phyloP scores from a whole-genome alignment of 2,888 invertebrate species.

The Globia sparganii region DNA sequence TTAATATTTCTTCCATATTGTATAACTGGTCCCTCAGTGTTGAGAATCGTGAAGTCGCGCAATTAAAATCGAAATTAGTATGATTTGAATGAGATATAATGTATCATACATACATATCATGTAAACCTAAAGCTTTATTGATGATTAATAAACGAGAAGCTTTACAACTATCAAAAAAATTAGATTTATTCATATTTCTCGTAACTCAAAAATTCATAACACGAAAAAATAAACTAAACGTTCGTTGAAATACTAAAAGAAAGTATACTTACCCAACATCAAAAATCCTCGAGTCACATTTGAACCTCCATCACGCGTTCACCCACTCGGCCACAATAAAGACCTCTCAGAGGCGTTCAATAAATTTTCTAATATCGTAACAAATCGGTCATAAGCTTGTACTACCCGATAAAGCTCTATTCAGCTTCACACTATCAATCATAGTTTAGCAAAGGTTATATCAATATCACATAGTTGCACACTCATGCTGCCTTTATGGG shows the following conservation, averaged over 20 bases:
- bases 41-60: neutral
- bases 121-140: neutral
- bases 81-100: neutral
- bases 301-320: conserved; percentile 43
- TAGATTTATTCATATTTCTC: neutral
- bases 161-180: too few relatives aligned
- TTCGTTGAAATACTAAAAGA: conserved; percentile 3
- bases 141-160: neutral
- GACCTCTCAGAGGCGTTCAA: conserved; percentile 57
- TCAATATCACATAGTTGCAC: conserved; percentile 86
- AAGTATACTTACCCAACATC: conserved; percentile 9
- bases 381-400: conserved; percentile 82
- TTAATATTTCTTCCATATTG: neutral
- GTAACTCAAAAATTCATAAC: neutral
- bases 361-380: conserved; percentile 80
- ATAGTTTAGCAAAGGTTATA: conserved; percentile 86
- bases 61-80: neutral
- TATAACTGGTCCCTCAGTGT: neutral
- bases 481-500: conserved; percentile 83
- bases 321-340: conserved; percentile 59
- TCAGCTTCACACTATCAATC: conserved; percentile 87
- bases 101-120: neutral
- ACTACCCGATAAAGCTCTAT: conserved; percentile 82
- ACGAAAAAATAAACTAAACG: neutral
- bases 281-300: conserved; percentile 40